Evolutionary conservation across 2,888 invertebrate genomes (phyloP).

Genomic region (Pandemis corylana): DNA sequence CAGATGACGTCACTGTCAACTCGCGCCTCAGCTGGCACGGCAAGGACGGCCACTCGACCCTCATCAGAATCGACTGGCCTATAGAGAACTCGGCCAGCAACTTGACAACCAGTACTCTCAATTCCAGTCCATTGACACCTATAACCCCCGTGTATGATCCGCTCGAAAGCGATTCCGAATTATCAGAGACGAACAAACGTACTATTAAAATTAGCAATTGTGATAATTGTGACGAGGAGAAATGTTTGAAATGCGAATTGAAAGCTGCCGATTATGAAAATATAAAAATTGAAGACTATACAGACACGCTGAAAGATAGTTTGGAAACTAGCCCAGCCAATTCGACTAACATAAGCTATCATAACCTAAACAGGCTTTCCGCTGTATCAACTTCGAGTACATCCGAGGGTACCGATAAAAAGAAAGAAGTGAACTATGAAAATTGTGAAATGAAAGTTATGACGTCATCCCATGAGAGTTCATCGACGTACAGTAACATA

Average conservation of each 20-base stretch:
- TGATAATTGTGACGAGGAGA: slow-evolving; percentile 66
- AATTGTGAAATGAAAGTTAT: slow-evolving; percentile 65
- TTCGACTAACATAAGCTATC: slow-evolving; percentile 78
- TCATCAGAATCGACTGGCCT: slow-evolving; percentile 80
- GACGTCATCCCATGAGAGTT: slow-evolving; percentile 81
- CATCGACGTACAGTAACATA: slow-evolving; percentile 73
- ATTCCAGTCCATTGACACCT: slow-evolving; percentile 71
- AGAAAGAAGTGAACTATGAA: slow-evolving; percentile 52
- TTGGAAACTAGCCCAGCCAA: slow-evolving; percentile 71
- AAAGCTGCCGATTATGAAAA: slow-evolving; percentile 72
- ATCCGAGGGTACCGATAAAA: slow-evolving; percentile 64
- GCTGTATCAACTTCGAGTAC: slow-evolving; percentile 77
- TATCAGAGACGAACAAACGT: slow-evolving; percentile 70
- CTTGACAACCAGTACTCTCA: slow-evolving; percentile 66
- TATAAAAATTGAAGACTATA: slow-evolving; percentile 53
- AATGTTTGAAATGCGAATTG: slow-evolving; percentile 76
- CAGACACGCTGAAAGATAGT: slow-evolving; percentile 60
- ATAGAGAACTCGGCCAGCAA: slow-evolving; percentile 66
- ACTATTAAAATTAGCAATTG: slow-evolving; percentile 71
- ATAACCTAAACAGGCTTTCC: slow-evolving; percentile 78
- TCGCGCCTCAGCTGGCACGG: slow-evolving; percentile 76
- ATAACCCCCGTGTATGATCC: slow-evolving; percentile 74
- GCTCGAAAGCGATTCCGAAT: slow-evolving; percentile 76
- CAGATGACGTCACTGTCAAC: slow-evolving; percentile 55
- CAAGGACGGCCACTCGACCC: slow-evolving; percentile 77